Conservation (phyloP, 1,140 invertebrate genomes). For the Listronotus oregonensis region DNA sequence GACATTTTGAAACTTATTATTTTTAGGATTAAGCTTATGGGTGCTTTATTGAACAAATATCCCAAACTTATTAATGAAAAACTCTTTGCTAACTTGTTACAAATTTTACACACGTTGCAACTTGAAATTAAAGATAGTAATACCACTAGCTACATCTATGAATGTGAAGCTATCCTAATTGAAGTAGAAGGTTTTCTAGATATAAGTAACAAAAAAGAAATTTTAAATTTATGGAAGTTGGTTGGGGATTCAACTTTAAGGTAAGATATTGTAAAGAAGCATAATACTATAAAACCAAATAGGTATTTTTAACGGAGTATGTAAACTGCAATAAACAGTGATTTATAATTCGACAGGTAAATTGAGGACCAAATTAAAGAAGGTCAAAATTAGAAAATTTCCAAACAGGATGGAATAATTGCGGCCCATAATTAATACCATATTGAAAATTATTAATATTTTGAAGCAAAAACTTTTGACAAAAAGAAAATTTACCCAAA, state of each 20-base stretch:
- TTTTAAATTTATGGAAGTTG: conserved; percentile 53
- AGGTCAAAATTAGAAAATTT: too few species aligned
- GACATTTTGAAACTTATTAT: conserved; percentile 17
- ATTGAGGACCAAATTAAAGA: too few species aligned
- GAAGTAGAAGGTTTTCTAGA: conserved; percentile 46
- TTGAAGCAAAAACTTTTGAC: too few species aligned
- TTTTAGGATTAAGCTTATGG: conserved; percentile 44
- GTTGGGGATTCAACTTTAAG: conserved; percentile 57
- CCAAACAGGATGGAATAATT: too few species aligned
- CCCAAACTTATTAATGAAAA: conserved; percentile 52
- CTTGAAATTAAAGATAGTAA: conserved; percentile 50
- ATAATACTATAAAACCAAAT: too few species aligned
- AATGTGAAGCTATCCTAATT: conserved; percentile 51
- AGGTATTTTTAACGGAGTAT: too few species aligned
- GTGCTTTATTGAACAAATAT: conserved; percentile 50
- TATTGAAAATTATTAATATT: too few species aligned
- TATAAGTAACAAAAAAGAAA: conserved; percentile 36
- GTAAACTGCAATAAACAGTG: too few species aligned
- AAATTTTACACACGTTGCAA: conserved; percentile 52
- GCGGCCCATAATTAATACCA: too few species aligned
- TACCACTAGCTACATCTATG: conserved; percentile 54
- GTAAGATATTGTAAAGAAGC: conserved; percentile 39
- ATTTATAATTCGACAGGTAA: too few species aligned
- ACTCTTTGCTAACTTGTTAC: conserved; percentile 53
- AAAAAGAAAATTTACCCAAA: too few species aligned